These are phyloP conservation scores for Noturus placidus DNA, from an alignment of 2,113 vertebrate species.

Conservation along the genomic window DNA sequence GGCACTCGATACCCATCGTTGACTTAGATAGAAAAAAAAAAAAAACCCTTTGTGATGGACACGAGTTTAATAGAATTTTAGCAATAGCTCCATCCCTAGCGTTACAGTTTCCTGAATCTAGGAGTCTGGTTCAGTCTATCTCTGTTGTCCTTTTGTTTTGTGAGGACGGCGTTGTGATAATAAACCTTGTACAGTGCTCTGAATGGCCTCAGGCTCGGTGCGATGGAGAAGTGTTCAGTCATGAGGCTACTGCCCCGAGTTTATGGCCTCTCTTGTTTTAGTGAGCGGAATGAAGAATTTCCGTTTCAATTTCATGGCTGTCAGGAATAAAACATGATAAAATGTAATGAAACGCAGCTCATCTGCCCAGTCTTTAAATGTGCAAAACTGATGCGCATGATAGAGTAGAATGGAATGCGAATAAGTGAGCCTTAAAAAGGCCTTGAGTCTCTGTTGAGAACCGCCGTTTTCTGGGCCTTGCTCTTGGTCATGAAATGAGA, in stretches of 20 bases:
- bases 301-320: conserved; percentile 61
- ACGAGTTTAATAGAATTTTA: conserved; percentile 19
- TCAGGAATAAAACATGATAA: conserved; percentile 59
- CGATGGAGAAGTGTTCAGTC: conserved; percentile 30
- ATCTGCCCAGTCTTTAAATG: conserved; percentile 56
- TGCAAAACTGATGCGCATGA: conserved; percentile 51
- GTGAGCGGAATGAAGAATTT: conserved; percentile 53
- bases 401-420: conserved; percentile 41
- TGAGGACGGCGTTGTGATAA: conserved; percentile 43
- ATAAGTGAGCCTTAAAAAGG: conserved; percentile 51
- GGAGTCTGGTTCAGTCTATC: conserved; percentile 32
- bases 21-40: background rate
- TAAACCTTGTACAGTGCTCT: conserved; percentile 39
- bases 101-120: background rate
- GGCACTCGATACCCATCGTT: conserved; percentile 11
- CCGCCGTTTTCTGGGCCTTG: conserved; percentile 26
- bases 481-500: conserved; percentile 47
- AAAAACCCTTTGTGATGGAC: background rate
- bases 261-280: conserved; percentile 52
- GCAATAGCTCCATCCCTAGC: background rate
- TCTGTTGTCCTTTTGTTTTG: conserved; percentile 40
- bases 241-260: conserved; percentile 27
- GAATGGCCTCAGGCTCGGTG: conserved; percentile 40
- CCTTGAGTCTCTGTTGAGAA: conserved; percentile 57
- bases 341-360: conserved; percentile 54